A percentile compares a stretch with the other conserved stretches of the same genome.
Evolutionary conservation across 2,113 vertebrate species (phyloP).

Genomic region (Phyllostomus hastatus): DNA sequence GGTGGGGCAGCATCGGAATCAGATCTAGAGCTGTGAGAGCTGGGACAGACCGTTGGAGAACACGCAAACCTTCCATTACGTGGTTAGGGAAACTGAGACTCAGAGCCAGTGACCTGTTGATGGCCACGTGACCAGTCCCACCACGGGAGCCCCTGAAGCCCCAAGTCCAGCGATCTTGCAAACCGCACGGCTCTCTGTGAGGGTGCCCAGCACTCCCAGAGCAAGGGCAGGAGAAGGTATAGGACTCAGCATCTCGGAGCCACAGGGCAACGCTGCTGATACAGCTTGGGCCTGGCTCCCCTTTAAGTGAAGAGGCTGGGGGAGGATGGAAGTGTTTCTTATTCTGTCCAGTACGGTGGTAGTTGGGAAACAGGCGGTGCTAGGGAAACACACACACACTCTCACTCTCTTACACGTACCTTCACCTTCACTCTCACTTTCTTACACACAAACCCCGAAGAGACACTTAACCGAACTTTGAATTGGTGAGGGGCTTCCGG

Average conservation of each 20-base stretch:
- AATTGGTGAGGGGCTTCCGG: background rate
- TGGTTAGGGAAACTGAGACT: background rate
- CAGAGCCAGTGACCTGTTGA: background rate
- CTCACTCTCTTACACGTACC: background rate
- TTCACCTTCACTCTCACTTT: background rate
- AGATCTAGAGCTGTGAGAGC: background rate
- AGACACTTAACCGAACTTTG: background rate
- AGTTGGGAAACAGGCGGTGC: background rate
- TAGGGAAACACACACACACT: background rate
- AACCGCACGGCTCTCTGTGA: background rate
- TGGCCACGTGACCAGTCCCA: background rate
- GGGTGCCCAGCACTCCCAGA: background rate
- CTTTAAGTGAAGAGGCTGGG: background rate
- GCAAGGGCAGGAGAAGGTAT: background rate
- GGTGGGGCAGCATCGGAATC: background rate
- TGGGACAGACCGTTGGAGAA: background rate
- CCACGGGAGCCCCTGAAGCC: background rate
- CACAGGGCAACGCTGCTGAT: background rate
- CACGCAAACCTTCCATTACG: background rate
- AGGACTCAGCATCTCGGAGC: background rate
- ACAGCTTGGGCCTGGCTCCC: background rate
- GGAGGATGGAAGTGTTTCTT: background rate
- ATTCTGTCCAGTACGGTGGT: background rate
- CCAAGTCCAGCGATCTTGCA: background rate
- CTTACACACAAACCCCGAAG: background rate